Percentiles rank a stretch among this genome's conserved stretches.
Conservation (phyloP, 2,797 vertebrate genomes). For the Coccyzus lansbergi region DNA sequence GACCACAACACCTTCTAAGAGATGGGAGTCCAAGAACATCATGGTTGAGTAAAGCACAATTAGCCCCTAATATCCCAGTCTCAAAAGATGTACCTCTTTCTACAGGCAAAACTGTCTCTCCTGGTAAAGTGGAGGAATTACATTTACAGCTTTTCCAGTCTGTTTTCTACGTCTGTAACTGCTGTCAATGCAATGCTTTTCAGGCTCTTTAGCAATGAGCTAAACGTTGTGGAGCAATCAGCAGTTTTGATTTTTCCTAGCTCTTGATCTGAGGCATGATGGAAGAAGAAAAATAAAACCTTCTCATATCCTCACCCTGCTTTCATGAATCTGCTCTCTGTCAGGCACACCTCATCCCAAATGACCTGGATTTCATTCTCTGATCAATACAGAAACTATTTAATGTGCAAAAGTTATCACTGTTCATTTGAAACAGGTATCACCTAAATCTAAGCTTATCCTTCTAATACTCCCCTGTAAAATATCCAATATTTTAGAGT, state of each 20-base stretch:
- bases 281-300: neutral
- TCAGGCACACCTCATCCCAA: neutral
- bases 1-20: neutral
- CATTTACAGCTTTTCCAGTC: neutral
- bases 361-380: neutral
- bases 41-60: neutral
- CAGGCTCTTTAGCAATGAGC: neutral
- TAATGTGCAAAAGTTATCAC: neutral
- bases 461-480: neutral
- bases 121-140: neutral
- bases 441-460: neutral
- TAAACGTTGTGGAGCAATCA: neutral
- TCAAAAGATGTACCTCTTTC: neutral
- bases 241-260: neutral
- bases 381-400: neutral
- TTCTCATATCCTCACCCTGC: rapidly evolving
- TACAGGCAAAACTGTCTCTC: neutral
- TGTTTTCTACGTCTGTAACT: neutral
- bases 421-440: too few relatives aligned
- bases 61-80: neutral
- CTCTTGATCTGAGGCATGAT: neutral
- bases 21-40: neutral
- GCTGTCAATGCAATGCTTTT: neutral
- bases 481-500: neutral
- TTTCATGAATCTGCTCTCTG: neutral